Evolutionary conservation across 2,113 vertebrate genomes (phyloP).

Genomic region (Syngnathus floridae): DNA sequence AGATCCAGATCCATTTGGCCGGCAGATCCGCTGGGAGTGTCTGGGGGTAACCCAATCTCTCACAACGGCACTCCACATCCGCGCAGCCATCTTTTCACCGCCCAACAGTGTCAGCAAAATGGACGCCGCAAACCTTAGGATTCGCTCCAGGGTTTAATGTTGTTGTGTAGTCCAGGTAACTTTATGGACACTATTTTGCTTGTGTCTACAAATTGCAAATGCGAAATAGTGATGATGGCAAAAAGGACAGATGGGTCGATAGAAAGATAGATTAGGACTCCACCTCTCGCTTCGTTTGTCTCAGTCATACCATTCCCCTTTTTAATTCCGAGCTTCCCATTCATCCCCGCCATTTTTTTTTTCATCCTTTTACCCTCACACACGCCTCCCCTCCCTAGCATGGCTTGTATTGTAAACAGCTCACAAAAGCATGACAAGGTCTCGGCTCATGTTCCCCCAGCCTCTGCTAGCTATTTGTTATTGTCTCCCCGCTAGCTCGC

Average conservation of each 20-base stretch:
- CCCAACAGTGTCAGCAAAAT: conserved; percentile 65
- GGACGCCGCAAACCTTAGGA: conserved; percentile 34
- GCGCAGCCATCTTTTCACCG: conserved; percentile 65
- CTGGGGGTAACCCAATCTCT: conserved; percentile 72
- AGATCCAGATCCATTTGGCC: conserved; percentile 73
- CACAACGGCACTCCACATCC: conserved; percentile 60
- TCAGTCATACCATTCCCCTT: conserved; percentile 12
- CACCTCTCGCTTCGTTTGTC: not conserved
- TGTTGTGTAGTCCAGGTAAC: not conserved
- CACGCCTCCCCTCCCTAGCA: conserved; percentile 32
- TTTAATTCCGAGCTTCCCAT: conserved; percentile 9
- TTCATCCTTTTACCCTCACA: conserved; percentile 15
- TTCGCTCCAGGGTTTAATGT: conserved; percentile 15
- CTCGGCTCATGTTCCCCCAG: conserved; percentile 79
- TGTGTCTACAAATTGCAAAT: not conserved
- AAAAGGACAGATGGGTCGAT: too few relatives aligned
- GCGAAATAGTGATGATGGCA: not conserved
- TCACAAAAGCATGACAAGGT: conserved; percentile 86
- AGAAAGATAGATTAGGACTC: not conserved
- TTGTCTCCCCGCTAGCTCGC: conserved; percentile 81
- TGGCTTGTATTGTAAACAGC: conserved; percentile 72
- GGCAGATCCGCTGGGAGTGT: conserved; percentile 62
- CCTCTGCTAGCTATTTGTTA: conserved; percentile 85
- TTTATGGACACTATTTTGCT: not conserved
- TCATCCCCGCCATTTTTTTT: conserved; percentile 11